Evolutionary conservation across 2,113 vertebrate genomes (phyloP).

Genomic region (Plecturocebus donacophilus): DNA sequence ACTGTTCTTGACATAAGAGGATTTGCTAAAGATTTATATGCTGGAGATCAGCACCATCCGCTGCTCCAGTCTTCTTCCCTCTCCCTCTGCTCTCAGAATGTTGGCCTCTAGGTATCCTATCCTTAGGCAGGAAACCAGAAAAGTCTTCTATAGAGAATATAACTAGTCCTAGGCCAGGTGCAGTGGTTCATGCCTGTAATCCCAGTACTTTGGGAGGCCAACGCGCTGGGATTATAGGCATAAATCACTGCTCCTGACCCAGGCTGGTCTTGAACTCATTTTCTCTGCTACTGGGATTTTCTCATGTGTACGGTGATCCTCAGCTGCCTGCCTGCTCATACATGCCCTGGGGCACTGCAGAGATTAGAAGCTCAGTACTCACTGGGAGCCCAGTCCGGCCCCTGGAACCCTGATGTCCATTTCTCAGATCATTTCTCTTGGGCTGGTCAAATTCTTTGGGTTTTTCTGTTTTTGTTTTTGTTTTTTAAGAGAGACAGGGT

Average conservation of each 20-base stretch:
- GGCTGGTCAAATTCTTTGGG: background rate
- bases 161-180: background rate
- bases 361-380: background rate
- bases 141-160: background rate
- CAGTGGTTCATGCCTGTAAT: too few species aligned
- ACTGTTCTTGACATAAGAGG: background rate
- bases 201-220: too few species aligned
- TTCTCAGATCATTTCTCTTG: background rate
- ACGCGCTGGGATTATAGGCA: too few species aligned
- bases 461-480: too few species aligned
- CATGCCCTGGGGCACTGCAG: background rate
- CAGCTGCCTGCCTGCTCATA: too few species aligned
- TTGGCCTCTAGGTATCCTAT: background rate
- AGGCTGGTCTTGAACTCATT: too few species aligned
- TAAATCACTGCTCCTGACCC: too few species aligned
- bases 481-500: too few species aligned
- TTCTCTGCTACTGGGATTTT: background rate
- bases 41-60: too few species aligned
- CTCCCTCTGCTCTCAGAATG: background rate
- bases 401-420: background rate
- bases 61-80: background rate
- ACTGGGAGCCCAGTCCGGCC: background rate
- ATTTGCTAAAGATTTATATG: background rate
- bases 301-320: accelerated
- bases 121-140: background rate